Percentiles rank a stretch among this genome's conserved stretches.
phyloP scores from a whole-genome alignment of 2,888 invertebrate species.

The Archips crataeganus region DNA sequence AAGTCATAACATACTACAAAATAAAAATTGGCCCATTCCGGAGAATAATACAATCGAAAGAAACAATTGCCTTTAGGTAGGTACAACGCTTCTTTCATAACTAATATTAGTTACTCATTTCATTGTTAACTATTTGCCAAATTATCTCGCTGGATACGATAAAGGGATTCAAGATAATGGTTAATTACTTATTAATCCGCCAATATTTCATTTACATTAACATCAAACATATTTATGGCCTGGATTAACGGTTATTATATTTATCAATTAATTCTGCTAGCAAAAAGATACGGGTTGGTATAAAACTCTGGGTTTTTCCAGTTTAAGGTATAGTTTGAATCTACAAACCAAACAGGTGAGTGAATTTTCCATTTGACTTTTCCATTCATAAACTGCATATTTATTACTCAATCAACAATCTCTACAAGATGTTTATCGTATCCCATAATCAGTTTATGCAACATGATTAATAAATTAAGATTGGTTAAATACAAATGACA shows the following conservation, averaged over 20 bases:
- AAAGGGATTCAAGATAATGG: not conserved
- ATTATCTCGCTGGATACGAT: not conserved
- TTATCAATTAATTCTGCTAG: conserved; percentile 20
- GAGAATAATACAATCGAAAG: too few relatives aligned
- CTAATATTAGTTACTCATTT: not conserved
- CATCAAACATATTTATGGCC: not conserved
- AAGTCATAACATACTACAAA: too few relatives aligned
- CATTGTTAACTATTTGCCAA: not conserved
- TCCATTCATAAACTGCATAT: not conserved
- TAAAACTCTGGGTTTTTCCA: conserved; percentile 16
- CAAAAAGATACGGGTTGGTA: conserved; percentile 8
- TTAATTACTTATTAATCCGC: not conserved
- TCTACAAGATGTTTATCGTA: not conserved
- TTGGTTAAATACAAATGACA: not conserved
- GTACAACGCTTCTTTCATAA: not conserved
- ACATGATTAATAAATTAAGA: not conserved
- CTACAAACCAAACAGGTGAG: conserved; percentile 36
- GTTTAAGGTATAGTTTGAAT: conserved; percentile 33
- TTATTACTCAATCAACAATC: not conserved
- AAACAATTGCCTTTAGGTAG: not conserved
- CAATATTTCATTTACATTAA: conserved; percentile 2
- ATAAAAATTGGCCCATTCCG: too few relatives aligned
- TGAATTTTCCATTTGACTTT: not conserved
- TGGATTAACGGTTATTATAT: conserved; percentile 18
- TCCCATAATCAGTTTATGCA: not conserved